Evolutionary conservation across 2,888 invertebrate species (phyloP).

Genomic region (Melanophora roralis): DNA sequence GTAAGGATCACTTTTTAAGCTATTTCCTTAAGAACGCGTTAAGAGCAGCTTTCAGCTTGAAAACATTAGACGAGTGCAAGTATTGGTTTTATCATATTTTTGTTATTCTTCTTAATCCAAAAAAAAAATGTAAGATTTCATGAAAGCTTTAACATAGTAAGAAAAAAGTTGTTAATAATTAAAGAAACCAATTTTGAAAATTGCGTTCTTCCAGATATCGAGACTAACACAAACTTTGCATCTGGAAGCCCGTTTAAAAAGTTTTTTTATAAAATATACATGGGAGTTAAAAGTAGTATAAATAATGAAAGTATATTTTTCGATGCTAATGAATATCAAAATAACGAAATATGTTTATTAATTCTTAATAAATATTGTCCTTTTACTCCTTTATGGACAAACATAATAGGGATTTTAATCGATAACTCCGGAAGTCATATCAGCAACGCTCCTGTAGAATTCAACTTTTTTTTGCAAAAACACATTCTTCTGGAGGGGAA

Average conservation of each 20-base stretch:
- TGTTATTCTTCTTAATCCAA: too few relatives aligned
- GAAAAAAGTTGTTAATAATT: too few relatives aligned
- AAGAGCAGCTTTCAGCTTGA: too few relatives aligned
- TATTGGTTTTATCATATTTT: too few relatives aligned
- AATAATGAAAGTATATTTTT: too few relatives aligned
- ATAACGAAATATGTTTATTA: background rate
- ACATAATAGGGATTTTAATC: constrained; percentile 1
- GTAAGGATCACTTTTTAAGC: too few relatives aligned
- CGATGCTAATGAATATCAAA: background rate
- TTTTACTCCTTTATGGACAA: constrained; percentile 13
- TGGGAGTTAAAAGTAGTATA: background rate
- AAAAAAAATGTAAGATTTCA: too few relatives aligned
- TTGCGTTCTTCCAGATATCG: too few relatives aligned
- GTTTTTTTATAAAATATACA: background rate
- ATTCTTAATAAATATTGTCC: background rate
- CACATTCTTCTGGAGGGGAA: background rate
- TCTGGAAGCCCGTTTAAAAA: background rate
- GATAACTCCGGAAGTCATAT: background rate
- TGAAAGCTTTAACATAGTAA: too few relatives aligned
- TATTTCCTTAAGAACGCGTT: too few relatives aligned
- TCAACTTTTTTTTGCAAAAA: background rate
- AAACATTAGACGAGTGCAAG: too few relatives aligned
- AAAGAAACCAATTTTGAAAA: too few relatives aligned
- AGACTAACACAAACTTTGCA: background rate
- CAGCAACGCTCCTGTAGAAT: background rate